Evolutionary conservation across 1,140 invertebrate species (phyloP).

Genomic region (Drosophila repletoides): DNA sequence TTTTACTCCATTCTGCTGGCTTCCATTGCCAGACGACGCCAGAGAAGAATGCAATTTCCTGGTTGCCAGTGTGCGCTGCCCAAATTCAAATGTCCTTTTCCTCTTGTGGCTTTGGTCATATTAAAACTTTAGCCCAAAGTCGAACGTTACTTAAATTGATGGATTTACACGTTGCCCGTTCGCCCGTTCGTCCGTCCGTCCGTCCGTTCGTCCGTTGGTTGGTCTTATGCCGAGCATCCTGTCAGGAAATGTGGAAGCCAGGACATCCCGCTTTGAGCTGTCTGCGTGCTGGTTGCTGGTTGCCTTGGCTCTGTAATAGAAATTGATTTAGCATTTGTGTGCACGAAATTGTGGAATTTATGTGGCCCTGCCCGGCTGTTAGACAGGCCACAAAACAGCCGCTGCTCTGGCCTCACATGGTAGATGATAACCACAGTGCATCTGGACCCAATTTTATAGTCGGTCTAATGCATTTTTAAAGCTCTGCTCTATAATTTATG

Average conservation of each 20-base stretch:
- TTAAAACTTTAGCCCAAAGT: slow-evolving; percentile 43
- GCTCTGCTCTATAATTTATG: slow-evolving; percentile 67
- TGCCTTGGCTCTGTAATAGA: slow-evolving; percentile 46
- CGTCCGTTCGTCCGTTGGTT: no score
- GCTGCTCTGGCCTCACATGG: slow-evolving; percentile 26
- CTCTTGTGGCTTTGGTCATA: slow-evolving; percentile 21
- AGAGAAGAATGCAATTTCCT: slow-evolving; percentile 30
- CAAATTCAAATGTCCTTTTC: slow-evolving; percentile 22
- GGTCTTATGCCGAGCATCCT: slow-evolving; percentile 25
- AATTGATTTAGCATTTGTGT: slow-evolving; percentile 76
- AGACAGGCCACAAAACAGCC: slow-evolving; percentile 20
- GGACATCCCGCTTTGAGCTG: slow-evolving; percentile 59
- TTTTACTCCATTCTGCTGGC: slow-evolving; percentile 28
- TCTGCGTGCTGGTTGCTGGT: no score
- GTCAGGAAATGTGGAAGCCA: slow-evolving; percentile 66
- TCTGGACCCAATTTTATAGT: slow-evolving; percentile 41
- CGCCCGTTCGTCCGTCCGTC: no score
- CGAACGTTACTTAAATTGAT: slow-evolving; percentile 55
- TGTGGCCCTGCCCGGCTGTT: slow-evolving; percentile 37
- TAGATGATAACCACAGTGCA: slow-evolving; percentile 51
- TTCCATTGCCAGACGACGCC: no score
- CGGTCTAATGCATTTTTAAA: slow-evolving; percentile 72
- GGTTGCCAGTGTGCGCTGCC: slow-evolving; percentile 15
- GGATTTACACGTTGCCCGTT: slow-evolving; percentile 46
- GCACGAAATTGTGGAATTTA: slow-evolving; percentile 78